A percentile compares a stretch with the other conserved stretches of the same genome.
Conservation (phyloP, 2,888 invertebrate species). For the Octonoba sinensis region DNA sequence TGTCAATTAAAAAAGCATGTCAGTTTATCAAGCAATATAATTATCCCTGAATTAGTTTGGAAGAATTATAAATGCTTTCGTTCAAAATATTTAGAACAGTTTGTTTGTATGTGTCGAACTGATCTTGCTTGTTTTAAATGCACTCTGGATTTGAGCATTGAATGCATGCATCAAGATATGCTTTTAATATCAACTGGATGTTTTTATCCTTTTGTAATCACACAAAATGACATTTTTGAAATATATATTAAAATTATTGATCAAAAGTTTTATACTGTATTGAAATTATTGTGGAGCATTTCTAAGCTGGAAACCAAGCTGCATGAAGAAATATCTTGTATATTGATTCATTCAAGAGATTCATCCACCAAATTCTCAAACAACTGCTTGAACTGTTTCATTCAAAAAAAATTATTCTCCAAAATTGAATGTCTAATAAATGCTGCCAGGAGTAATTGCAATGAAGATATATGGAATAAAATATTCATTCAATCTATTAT, state of each 20-base stretch:
- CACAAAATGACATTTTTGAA: conserved; percentile 37
- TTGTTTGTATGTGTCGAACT: conserved; percentile 18
- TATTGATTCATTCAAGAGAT: conserved; percentile 1
- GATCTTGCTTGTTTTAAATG: conserved; percentile 39
- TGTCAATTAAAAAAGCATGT: conserved; percentile 25
- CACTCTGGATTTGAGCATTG: conserved; percentile 21
- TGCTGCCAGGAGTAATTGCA: conserved; percentile 21
- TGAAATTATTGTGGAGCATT: conserved; percentile 14
- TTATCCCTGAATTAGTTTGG: conserved; percentile 34
- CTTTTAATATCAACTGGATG: conserved; percentile 43
- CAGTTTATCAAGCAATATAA: conserved; percentile 23
- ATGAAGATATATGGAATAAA: conserved; percentile 29
- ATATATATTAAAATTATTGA: conserved; percentile 38
- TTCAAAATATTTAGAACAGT: conserved; percentile 12
- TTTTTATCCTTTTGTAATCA: conserved; percentile 46
- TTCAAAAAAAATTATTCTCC: conserved; percentile 16
- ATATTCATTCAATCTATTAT: conserved; percentile 27
- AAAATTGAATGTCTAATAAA: conserved; percentile 28
- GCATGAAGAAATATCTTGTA: conserved; percentile 14
- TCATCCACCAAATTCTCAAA: conserved; percentile 2
- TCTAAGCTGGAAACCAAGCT: conserved; percentile 5
- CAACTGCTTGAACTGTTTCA: conserved; percentile 38
- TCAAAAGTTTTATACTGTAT: conserved; percentile 23
- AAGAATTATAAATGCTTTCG: conserved; percentile 34
- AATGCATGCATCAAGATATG: conserved; percentile 47